Base-by-base conservation (phyloP, 30 jellyfish, hydroid and myxozoan genomes). In the Turritopsis rubra region DNA sequence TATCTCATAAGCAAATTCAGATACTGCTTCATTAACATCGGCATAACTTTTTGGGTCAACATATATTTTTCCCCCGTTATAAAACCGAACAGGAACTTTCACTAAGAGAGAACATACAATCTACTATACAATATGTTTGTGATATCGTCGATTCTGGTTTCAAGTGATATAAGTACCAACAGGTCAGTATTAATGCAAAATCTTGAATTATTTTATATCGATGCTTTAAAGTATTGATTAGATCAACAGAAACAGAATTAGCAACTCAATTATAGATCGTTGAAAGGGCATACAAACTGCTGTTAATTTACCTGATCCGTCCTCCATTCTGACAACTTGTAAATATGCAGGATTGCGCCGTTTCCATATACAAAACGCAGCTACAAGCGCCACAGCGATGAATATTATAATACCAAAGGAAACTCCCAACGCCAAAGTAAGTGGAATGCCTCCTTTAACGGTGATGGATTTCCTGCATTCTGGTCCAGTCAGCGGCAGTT, bases 241-340 rank as follows among this genome's bases (percentile, higher is more conserved):
- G n/a, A n/a, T n/a, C n/a, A n/a, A n/a, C n/a, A n/a, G n/a, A n/a
- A n/a, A n/a, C n/a, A n/a, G n/a, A n/a, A n/a, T n/a, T n/a, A n/a
- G n/a, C n/a, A n/a, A n/a, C n/a, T n/a, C n/a, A n/a, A n/a, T n/a
- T n/a, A n/a, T n/a, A n/a, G n/a, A n/a, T n/a, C n/a, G n/a, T n/a
- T n/a, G n/a, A n/a, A n/a, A n/a, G n/a, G n/a, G n/a, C n/a, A n/a
- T n/a, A n/a, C n/a, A n/a, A n/a, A n/a, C n/a, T n/a, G n/a, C n/a
- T n/a, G n/a, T n/a, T n/a, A n/a, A n/a, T 0, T 68, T 68, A 91
- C 98, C 98, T 80, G 85, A 88, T 65, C 98, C 98, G 81, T 87
- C 88, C 80, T 84, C 96, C 87, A 85, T 84, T n/a, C 96, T 88
- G 1, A 87, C 95, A 0, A 93, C 85, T 73, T 91, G 96, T 30